A percentile compares a stretch with the other conserved stretches of the same genome.
Evolutionary conservation across 2,888 invertebrate species (phyloP).

Genomic region (Megastigmus dorsalis): DNA sequence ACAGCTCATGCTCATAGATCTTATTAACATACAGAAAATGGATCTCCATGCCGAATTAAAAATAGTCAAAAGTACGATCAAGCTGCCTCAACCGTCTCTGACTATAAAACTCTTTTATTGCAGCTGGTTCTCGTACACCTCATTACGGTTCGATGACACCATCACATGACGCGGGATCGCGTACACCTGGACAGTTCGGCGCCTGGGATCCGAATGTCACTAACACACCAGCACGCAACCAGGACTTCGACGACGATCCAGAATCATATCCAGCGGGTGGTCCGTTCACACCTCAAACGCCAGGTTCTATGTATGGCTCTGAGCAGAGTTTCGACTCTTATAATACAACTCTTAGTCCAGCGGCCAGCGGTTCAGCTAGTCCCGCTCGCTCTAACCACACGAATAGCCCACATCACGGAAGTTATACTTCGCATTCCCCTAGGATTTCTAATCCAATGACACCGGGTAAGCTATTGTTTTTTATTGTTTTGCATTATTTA

Average conservation of each 20-base stretch:
- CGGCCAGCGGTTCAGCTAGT: slow-evolving; percentile 76
- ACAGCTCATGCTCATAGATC: no score
- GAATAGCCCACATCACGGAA: slow-evolving; percentile 78
- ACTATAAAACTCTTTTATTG: no score
- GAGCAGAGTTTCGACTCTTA: slow-evolving; percentile 93
- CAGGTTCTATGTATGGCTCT: slow-evolving; percentile 92
- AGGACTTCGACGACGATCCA: slow-evolving; percentile 75
- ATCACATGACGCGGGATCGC: slow-evolving; percentile 75
- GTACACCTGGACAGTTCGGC: slow-evolving; percentile 74
- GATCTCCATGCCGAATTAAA: no score
- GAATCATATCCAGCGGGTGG: slow-evolving; percentile 81
- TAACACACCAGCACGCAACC: slow-evolving; percentile 75
- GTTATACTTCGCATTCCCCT: slow-evolving; percentile 85
- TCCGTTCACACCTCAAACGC: slow-evolving; percentile 96
- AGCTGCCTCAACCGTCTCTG: no score
- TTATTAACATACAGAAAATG: no score
- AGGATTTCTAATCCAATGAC: slow-evolving; percentile 90
- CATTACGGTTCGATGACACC: slow-evolving; percentile 76
- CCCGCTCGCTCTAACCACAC: slow-evolving; percentile 77
- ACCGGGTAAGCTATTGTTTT: slow-evolving; percentile 77
- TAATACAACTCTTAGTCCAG: slow-evolving; percentile 88
- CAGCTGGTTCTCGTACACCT: slow-evolving; percentile 84
- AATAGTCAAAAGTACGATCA: not conserved
- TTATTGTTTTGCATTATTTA: slow-evolving; percentile 20
- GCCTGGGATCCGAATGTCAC: slow-evolving; percentile 77